Evolutionary conservation across 2,888 invertebrate genomes (phyloP).

Genomic region (Ecliptopera silaceata): DNA sequence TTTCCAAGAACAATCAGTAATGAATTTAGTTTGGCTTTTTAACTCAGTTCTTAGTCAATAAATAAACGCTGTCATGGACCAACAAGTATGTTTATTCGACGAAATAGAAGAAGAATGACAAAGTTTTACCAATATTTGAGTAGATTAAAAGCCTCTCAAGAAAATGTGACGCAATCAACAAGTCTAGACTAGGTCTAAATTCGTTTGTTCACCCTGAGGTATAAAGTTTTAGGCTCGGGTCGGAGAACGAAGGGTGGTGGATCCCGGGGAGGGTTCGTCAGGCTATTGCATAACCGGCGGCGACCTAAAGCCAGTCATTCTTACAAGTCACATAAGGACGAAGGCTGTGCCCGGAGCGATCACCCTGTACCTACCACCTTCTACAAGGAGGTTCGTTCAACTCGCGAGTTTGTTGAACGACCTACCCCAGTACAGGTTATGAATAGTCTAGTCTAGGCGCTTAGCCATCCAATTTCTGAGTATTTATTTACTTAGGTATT

Average conservation of each 20-base stretch:
- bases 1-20: constrained; percentile 48
- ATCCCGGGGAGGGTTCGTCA: constrained; percentile 38
- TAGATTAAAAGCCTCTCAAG: constrained; percentile 18
- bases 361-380: constrained; percentile 65
- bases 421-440: constrained; percentile 43
- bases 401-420: constrained; percentile 44
- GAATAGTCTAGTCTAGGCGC: constrained; percentile 36
- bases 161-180: constrained; percentile 53
- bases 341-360: constrained; percentile 63
- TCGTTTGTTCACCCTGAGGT: constrained; percentile 55
- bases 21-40: constrained; percentile 24
- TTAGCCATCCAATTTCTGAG: constrained; percentile 20
- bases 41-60: constrained; percentile 12
- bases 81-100: constrained; percentile 7
- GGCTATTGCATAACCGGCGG: constrained; percentile 57
- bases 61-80: constrained; percentile 21
- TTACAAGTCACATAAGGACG: constrained; percentile 63
- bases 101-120: background rate
- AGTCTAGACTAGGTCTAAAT: constrained; percentile 69
- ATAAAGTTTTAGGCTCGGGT: constrained; percentile 45
- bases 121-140: constrained; percentile 9
- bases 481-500: no score
- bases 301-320: constrained; percentile 59
- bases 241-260: constrained; percentile 36
- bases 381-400: constrained; percentile 63